Conservation (phyloP, 2,113 vertebrate genomes). For the Pterocles gutturalis region DNA sequence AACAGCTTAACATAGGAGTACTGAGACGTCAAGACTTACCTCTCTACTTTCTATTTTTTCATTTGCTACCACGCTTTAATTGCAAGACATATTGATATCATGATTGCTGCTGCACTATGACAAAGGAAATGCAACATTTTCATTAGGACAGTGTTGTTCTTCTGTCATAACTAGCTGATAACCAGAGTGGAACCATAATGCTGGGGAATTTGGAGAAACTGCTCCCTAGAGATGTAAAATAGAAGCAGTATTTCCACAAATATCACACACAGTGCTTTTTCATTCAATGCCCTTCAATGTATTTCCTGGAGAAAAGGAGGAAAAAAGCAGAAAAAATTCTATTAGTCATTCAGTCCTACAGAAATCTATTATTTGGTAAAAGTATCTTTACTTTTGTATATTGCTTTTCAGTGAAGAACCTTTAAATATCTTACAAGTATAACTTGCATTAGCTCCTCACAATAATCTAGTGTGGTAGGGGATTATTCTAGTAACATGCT, state of each 20-base stretch:
- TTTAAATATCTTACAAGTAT: background rate
- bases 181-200: background rate
- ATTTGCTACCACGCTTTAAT: background rate
- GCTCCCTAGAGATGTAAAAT: background rate
- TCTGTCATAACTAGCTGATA: background rate
- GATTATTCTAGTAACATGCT: background rate
- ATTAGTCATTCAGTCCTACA: background rate
- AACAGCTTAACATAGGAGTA: background rate
- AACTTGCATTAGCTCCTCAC: background rate
- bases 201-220: background rate
- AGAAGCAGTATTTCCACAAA: background rate
- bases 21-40: background rate
- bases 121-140: background rate
- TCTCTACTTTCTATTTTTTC: background rate
- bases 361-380: background rate
- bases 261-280: background rate
- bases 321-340: fast-evolving
- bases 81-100: background rate
- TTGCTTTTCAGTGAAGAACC: background rate
- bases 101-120: background rate
- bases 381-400: background rate
- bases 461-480: background rate
- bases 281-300: background rate
- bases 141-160: background rate
- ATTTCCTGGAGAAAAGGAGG: background rate